A percentile compares a stretch with the other conserved stretches of the same genome.
phyloP scores from a whole-genome alignment of 1,140 invertebrate species.

The Propsilocerus akamusi region DNA sequence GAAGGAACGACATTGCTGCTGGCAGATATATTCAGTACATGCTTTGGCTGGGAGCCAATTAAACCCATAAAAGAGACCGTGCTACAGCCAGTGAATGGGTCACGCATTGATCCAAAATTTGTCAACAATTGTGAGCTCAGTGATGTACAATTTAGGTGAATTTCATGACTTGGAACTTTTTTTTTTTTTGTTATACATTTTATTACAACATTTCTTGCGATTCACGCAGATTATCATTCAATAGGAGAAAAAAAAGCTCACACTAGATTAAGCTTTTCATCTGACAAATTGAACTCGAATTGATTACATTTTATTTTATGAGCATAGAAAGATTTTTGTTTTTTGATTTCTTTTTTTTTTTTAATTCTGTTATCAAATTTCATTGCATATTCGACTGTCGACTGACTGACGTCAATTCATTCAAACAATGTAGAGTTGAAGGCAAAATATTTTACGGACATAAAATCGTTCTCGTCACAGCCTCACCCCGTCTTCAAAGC shows the following conservation, averaged over 20 bases:
- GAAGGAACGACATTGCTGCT: constrained; percentile 71
- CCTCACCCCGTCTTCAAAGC: constrained; percentile 64
- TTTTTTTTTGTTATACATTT: neutral
- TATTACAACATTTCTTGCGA: neutral
- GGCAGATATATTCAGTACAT: constrained; percentile 77
- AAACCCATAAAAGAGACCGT: constrained; percentile 55
- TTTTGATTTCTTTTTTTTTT: neutral
- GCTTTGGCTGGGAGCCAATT: constrained; percentile 71
- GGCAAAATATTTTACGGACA: constrained; percentile 85
- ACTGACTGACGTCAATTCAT: no score
- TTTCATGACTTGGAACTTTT: neutral
- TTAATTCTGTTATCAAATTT: neutral
- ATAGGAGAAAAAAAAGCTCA: neutral
- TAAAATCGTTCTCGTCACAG: constrained; percentile 81
- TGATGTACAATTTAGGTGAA: constrained; percentile 64
- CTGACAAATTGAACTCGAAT: neutral
- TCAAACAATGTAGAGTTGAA: constrained; percentile 42
- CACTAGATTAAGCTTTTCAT: neutral
- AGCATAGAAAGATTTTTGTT: neutral
- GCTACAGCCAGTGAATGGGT: constrained; percentile 40
- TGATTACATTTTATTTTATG: neutral
- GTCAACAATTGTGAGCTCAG: constrained; percentile 82
- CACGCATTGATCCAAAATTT: constrained; percentile 74
- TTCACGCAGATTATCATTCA: neutral
- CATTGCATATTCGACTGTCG: neutral